phyloP scores from a whole-genome alignment of 2,113 vertebrate species.

The Procavia capensis region DNA sequence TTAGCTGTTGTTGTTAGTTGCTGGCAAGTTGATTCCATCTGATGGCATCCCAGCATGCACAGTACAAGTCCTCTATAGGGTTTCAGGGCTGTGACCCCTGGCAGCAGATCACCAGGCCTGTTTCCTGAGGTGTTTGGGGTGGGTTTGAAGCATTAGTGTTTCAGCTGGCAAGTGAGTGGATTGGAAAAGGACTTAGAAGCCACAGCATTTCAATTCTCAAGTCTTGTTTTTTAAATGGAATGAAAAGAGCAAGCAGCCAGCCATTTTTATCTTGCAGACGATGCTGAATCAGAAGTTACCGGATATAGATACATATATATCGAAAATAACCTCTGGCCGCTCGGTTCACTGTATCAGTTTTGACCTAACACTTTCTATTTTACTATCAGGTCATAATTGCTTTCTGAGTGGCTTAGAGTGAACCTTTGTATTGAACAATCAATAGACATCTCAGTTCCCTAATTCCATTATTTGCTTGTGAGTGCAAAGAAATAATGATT shows the following conservation, averaged over 20 bases:
- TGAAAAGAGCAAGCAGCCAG: not conserved
- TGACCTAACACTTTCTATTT: not conserved
- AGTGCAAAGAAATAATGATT: constrained; percentile 28
- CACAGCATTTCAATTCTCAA: not conserved
- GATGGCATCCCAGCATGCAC: not conserved
- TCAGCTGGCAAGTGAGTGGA: not conserved
- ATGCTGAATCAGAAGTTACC: rapidly evolving
- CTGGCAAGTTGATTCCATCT: not conserved
- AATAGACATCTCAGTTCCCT: not conserved
- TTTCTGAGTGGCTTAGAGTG: not conserved
- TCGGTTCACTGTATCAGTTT: rapidly evolving
- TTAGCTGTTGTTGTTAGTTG: not conserved
- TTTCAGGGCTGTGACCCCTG: not conserved
- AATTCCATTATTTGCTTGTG: not conserved
- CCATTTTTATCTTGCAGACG: rapidly evolving
- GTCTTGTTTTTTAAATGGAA: not conserved
- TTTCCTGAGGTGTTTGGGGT: not conserved
- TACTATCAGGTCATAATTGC: not conserved
- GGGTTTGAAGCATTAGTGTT: not conserved
- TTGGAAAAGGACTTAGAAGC: not conserved
- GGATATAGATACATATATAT: rapidly evolving
- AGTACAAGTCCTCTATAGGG: not conserved
- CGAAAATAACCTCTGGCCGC: not conserved
- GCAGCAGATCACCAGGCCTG: not conserved
- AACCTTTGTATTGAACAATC: constrained; percentile 4